A percentile compares a stretch with the other conserved stretches of the same genome.
phyloP scores from a whole-genome alignment of 2,113 vertebrate genomes.

The Anser brachyrhynchus region DNA sequence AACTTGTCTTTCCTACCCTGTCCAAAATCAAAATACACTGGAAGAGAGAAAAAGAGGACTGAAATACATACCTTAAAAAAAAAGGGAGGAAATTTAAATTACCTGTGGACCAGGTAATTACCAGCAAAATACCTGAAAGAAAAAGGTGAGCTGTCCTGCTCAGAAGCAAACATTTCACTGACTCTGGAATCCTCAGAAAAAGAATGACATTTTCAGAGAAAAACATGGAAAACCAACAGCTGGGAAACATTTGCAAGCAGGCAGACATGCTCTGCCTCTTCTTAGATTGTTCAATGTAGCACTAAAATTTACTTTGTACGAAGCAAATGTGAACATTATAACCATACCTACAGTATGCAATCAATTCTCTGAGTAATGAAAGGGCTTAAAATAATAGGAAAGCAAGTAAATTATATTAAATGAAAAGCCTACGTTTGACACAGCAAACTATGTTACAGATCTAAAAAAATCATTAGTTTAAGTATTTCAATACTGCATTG shows the following conservation, averaged over 20 bases:
- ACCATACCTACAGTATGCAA: not conserved
- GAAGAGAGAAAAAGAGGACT: not conserved
- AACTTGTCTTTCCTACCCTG: not conserved
- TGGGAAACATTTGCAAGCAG: not conserved
- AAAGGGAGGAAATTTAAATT: not conserved
- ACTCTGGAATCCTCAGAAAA: not conserved
- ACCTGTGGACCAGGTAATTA: not conserved
- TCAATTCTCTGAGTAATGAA: not conserved
- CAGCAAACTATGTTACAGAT: not conserved
- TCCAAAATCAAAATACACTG: not conserved
- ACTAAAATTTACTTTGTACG: not conserved
- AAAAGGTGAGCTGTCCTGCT: not conserved
- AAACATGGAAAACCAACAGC: not conserved
- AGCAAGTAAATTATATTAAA: not conserved
- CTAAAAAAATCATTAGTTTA: not conserved
- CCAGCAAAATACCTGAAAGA: not conserved
- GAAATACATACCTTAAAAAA: not conserved
- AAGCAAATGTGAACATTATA: not conserved
- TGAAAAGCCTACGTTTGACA: not conserved
- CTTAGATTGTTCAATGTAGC: not conserved
- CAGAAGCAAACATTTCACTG: not conserved
- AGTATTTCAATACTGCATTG: not conserved
- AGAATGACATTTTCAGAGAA: not conserved
- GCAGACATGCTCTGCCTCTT: not conserved
- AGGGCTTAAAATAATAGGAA: not conserved